Base-by-base conservation (phyloP, 2,113 vertebrate species). In the Passer domesticus region DNA sequence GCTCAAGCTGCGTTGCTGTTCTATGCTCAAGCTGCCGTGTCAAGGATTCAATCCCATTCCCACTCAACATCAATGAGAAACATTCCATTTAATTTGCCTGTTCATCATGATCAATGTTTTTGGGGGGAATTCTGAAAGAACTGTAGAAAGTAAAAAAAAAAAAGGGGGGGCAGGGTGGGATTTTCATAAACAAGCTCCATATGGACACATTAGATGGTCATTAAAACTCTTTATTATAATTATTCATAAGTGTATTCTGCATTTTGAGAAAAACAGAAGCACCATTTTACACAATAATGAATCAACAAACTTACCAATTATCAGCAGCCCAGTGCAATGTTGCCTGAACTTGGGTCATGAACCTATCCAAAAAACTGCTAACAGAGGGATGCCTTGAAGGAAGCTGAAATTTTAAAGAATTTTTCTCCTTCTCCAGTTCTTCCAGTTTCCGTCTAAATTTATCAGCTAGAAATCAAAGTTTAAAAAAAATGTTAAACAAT, bases 331-430 rank as follows among this genome's bases (percentile, higher is more conserved):
- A 95, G 77, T 21, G 67, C 96, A 98, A 89, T 49, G 96, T 94
- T 63, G 97, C 95, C 91, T 98, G 97, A 84, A 98, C 97, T 75
- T 98, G 98, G 7, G 95, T 92, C 43, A 90, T 39, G 44, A 99
- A 97, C 33, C 96, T 96, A 66, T 98, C 87, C 58, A 99, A 98
- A 92, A 99, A 98, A 60, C 92, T 89, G 41, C 95, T 93, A 73
- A 99, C 95, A 12, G 96, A 97, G 6, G 98, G 99, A 93, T 98
- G 98, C 52, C 94, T 98, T 73, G 99, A 99, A 60, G 99, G 99
- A 80, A 99, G 98, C 67, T 96, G 98, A 95, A 98, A 98, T 86
- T 97, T 97, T 52, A 98, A 97, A 39, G 93, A 67, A 10, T 91
- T 96, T 80, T 95, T 96, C 95, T 99, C 98, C 43, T 94, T 97